Percentiles rank a stretch among this genome's conserved stretches.
Evolutionary conservation across 2,113 vertebrate genomes (phyloP).

Genomic region (Phycodurus eques): DNA sequence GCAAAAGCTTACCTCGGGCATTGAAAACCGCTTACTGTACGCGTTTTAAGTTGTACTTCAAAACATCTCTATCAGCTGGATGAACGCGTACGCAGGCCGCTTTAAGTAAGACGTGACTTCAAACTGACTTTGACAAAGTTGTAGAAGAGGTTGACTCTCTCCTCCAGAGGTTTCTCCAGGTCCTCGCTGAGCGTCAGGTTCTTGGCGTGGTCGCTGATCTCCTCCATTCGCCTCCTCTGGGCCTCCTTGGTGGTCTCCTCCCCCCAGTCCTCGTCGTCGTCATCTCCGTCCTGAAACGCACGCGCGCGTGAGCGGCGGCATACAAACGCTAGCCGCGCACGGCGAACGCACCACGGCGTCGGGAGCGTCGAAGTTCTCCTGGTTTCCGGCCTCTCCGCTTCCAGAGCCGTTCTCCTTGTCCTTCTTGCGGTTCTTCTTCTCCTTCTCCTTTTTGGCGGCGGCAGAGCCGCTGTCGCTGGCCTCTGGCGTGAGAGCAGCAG

Average conservation of each 20-base stretch:
- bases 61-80: no score
- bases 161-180: constrained; percentile 88
- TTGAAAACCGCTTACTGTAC: no score
- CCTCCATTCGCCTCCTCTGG: constrained; percentile 92
- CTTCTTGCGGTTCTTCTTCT: constrained; percentile 96
- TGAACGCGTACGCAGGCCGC: no score
- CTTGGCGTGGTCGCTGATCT: constrained; percentile 95
- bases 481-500: constrained; percentile 67
- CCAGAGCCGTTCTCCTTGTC: constrained; percentile 98
- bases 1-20: no score
- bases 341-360: constrained; percentile 80
- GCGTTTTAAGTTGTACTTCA: no score
- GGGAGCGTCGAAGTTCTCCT: constrained; percentile 86
- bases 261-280: constrained; percentile 95
- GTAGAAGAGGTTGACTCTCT: constrained; percentile 93
- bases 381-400: constrained; percentile 80
- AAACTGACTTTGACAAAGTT: constrained; percentile 90
- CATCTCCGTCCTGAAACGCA: constrained; percentile 79
- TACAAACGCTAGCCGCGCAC: no score
- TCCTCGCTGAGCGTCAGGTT: constrained; percentile 93
- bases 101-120: no score
- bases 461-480: constrained; percentile 82
- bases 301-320: not conserved
- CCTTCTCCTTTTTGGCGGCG: constrained; percentile 93
- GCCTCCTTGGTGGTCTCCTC: constrained; percentile 97